Base-by-base conservation (phyloP, 2,888 invertebrate genomes). In the Amphipoea lucens region DNA sequence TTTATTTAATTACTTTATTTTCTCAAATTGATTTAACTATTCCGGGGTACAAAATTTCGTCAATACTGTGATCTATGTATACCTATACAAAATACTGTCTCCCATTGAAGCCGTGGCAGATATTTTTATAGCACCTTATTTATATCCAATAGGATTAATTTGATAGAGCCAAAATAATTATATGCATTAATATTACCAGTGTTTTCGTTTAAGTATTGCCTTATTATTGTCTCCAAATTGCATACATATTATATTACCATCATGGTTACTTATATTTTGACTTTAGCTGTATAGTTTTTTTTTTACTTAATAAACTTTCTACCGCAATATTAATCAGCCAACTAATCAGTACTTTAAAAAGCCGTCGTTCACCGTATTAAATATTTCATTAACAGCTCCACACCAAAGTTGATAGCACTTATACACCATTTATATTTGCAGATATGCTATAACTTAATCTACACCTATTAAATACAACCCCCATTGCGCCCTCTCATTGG, bases 391-490 rank as follows among this genome's bases (percentile, higher is more conserved):
- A 95, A 94, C 94, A 90, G 91, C 91, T 91, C 90, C 90, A 89
- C 90, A 91, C 92, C 91, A 82, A 87, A 89, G 91, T 93, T 94
- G 93, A 94, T 94, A 92, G 85, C 93, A 93, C 94, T 95, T 95
- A 95, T 94, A 96, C 94, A 92, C 92, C 93, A 93, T 94, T 93
- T 93, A 94, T 95, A 95, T 95, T 95, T 93, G 92, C 92, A 90
- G 91, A 92, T 92, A 92, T 95, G 93, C 95, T 94, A 96, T 96
- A 97, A 96, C 95, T 95, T 94, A 96, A 97, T 97, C 96, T 96
- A 96, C 95, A 96, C 94, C 95, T 96, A 96, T 95, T 95, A 93
- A 95, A 93, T 92, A 92, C 93, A 95, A 94, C 95, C 94, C 94
- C 91, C 90, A 88, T 81, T 83, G 86, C 78, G 72, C 66, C 68